Evolutionary conservation across 2,113 vertebrate species (phyloP).

Genomic region (Charadrius vociferus): DNA sequence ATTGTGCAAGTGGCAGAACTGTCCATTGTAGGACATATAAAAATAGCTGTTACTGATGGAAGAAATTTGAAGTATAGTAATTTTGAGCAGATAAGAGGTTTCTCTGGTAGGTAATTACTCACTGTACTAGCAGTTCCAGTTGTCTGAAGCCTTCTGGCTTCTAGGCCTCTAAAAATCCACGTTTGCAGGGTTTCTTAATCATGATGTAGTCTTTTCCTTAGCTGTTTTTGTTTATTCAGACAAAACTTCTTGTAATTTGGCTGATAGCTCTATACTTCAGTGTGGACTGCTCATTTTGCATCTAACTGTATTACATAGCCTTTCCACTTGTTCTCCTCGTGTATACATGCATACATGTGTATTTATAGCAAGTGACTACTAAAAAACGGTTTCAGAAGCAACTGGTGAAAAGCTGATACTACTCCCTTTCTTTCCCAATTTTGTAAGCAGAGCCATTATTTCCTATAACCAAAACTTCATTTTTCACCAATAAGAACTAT

Average conservation of each 20-base stretch:
- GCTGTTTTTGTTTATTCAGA: not conserved
- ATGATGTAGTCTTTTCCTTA: not conserved
- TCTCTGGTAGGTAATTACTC: not conserved
- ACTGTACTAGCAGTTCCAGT: not conserved
- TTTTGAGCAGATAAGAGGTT: not conserved
- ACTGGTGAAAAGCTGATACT: not conserved
- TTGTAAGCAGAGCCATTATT: not conserved
- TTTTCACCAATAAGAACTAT: not conserved
- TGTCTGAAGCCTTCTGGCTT: not conserved
- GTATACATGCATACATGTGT: not conserved
- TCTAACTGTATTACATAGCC: not conserved
- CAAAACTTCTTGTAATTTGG: not conserved
- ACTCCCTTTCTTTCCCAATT: not conserved
- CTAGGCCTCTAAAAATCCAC: not conserved
- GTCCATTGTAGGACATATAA: rapidly evolving
- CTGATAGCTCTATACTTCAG: not conserved
- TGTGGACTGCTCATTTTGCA: not conserved
- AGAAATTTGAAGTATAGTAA: not conserved
- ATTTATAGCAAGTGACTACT: not conserved
- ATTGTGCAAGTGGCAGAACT: not conserved
- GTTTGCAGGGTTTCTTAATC: not conserved
- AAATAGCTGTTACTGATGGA: not conserved
- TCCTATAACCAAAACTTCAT: not conserved
- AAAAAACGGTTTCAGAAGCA: not conserved
- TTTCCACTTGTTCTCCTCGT: not conserved